Percentiles rank a stretch among this genome's conserved stretches.
Conservation (phyloP, 2,797 vertebrate genomes). For the Xyrichtys novacula region DNA sequence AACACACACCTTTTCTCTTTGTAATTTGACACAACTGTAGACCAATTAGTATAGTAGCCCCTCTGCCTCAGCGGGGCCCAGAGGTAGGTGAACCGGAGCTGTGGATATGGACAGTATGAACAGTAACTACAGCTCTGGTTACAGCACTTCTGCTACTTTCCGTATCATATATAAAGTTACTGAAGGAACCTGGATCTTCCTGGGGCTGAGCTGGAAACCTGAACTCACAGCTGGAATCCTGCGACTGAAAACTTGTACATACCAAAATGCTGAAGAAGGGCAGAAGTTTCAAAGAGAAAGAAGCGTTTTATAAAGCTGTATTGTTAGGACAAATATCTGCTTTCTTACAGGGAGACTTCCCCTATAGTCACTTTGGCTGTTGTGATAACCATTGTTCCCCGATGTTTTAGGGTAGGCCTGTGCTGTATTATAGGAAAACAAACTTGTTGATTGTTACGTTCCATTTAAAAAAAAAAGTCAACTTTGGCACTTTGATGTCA, state of each 20-base stretch:
- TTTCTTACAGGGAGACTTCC: conserved; percentile 79
- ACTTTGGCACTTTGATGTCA: conserved; percentile 79
- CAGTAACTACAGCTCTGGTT: conserved; percentile 41
- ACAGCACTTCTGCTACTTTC: conserved; percentile 37
- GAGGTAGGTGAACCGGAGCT: conserved; percentile 40
- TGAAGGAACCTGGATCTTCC: conserved; percentile 51
- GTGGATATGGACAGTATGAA: conserved; percentile 32
- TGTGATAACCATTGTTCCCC: conserved; percentile 83
- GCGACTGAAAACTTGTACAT: conserved; percentile 58
- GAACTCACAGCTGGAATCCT: no score
- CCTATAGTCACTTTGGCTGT: conserved; percentile 83
- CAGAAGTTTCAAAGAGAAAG: conserved; percentile 71
- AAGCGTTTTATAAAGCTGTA: conserved; percentile 78
- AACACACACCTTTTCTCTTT: conserved; percentile 39
- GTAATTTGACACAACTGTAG: conserved; percentile 79
- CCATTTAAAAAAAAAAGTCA: conserved; percentile 69
- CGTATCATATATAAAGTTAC: conserved; percentile 37
- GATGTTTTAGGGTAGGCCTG: conserved; percentile 85
- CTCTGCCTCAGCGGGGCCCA: conserved; percentile 42
- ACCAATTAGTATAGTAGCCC: conserved; percentile 52
- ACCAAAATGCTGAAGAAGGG: conserved; percentile 63
- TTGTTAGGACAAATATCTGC: conserved; percentile 70
- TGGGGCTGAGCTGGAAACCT: conserved; percentile 20
- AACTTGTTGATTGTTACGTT: conserved; percentile 75
- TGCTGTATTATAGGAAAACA: conserved; percentile 83